Evolutionary conservation across 2,113 vertebrate species (phyloP), one percentile per base, ranked within the genome.

Genomic region (Cranoglanis bouderius): DNA sequence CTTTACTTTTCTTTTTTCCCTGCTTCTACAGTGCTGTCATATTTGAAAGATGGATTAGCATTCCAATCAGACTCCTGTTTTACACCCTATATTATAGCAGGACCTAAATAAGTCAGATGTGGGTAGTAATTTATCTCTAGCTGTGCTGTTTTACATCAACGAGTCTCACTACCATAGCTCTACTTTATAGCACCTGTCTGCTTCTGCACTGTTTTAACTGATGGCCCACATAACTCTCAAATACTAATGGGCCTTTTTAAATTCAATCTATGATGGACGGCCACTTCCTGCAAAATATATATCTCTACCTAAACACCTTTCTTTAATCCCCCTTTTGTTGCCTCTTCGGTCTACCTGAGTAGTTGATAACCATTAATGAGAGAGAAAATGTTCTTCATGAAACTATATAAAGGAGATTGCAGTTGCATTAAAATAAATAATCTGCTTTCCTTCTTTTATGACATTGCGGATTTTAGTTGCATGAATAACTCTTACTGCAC

Each of bases 121-220:
- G 91, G 90, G 91, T 87, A 88, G 80, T 92, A 90, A 94, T 95
- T 93, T 92, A 94, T 95, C 94, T 93, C 92, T 89, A 74, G 92
- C 90, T 82, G 85, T 82, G 88, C 89, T 70, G 91, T 93, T 94
- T 92, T 93, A 94, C 93, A 95, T 95, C 92, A 94, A 84, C 88
- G 92, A 88, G 92, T 94, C 91, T 91, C 59, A 92, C 91, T 89
- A 88, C 90, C 88, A 92, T 95, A 92, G 93, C 89, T 95, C 93
- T 94, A 94, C 91, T 92, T 94, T 93, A 93, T 93, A 94, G 92
- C 91, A 91, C 92, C 93, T 90, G 91, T 94, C 94, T 94, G 93
- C 93, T 82, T 90, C 88, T 90, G 88, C 93, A 89, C 92, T 92
- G 94, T 94, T 92, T 90, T 90, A 89, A 84, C 87, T 90, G 93